These are phyloP conservation scores for Calosoma granatense DNA, from an alignment of 1,140 invertebrate species.

Conservation along the genomic window DNA sequence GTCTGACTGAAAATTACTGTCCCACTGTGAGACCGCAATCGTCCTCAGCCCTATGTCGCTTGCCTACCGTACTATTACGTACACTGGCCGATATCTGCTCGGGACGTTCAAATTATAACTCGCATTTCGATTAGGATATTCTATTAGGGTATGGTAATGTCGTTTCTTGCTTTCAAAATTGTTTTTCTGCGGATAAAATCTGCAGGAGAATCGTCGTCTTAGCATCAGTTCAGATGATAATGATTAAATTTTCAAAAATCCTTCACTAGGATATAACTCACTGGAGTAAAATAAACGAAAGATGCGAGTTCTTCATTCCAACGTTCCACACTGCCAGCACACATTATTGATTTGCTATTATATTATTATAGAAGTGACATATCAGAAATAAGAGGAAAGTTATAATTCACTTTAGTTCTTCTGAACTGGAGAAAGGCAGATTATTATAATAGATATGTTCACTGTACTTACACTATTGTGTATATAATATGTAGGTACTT, in stretches of 20 bases:
- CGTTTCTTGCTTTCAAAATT: constrained; percentile 4
- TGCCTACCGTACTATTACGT: too few species aligned
- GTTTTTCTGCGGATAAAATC: not conserved
- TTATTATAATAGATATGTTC: too few species aligned
- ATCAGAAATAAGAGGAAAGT: too few species aligned
- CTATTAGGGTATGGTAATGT: constrained; percentile 3
- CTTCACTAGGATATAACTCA: not conserved
- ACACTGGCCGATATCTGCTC: not conserved
- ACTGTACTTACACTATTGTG: too few species aligned
- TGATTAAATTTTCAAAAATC: not conserved
- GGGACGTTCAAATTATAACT: constrained; percentile 5
- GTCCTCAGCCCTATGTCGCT: too few species aligned
- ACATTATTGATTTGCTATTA: constrained; percentile 1
- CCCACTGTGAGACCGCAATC: not conserved
- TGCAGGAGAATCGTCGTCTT: not conserved
- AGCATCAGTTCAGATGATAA: not conserved
- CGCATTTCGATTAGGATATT: constrained; percentile 2
- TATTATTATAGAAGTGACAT: not conserved
- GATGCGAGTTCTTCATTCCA: not conserved
- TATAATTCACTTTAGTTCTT: too few species aligned
- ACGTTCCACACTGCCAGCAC: too few species aligned
- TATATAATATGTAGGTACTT: too few species aligned
- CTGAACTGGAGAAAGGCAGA: too few species aligned
- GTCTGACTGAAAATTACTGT: not conserved
- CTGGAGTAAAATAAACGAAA: too few species aligned